phyloP scores from a whole-genome alignment of 2,113 vertebrate species.

The Phycodurus eques region DNA sequence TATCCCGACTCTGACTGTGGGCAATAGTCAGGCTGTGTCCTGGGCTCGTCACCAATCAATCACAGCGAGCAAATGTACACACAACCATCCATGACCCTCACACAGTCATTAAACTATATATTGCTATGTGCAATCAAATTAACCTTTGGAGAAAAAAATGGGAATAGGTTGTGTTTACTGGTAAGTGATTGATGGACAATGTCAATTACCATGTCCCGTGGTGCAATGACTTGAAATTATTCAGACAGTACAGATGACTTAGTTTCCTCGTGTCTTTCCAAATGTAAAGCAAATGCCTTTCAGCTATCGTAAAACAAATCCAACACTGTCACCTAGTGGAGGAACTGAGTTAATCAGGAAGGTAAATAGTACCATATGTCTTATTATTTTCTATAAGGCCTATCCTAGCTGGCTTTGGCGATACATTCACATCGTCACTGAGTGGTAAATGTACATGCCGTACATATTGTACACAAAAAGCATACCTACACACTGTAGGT shows the following conservation, averaged over 20 bases:
- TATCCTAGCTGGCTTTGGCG: too few species aligned
- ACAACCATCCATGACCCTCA: not conserved
- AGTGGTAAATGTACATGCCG: too few species aligned
- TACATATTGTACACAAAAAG: too few species aligned
- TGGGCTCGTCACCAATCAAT: not conserved
- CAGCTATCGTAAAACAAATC: not conserved
- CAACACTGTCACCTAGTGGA: constrained; percentile 47
- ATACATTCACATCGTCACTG: too few species aligned
- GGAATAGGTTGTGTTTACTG: not conserved
- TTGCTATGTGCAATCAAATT: not conserved
- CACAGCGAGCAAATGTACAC: not conserved
- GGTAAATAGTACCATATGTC: too few species aligned
- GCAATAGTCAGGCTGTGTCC: not conserved
- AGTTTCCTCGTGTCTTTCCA: constrained; percentile 4
- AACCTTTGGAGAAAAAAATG: not conserved
- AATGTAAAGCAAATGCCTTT: not conserved
- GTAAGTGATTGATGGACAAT: not conserved
- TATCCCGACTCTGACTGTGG: not conserved
- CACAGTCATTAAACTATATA: not conserved
- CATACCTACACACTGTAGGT: too few species aligned
- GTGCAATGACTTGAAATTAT: not conserved
- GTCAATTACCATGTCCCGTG: constrained; percentile 4
- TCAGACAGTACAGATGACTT: not conserved
- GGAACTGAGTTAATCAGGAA: not conserved
- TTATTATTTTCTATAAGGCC: too few species aligned